Conservation (phyloP, 2,888 invertebrate genomes). For the Pediacus dermestoides region DNA sequence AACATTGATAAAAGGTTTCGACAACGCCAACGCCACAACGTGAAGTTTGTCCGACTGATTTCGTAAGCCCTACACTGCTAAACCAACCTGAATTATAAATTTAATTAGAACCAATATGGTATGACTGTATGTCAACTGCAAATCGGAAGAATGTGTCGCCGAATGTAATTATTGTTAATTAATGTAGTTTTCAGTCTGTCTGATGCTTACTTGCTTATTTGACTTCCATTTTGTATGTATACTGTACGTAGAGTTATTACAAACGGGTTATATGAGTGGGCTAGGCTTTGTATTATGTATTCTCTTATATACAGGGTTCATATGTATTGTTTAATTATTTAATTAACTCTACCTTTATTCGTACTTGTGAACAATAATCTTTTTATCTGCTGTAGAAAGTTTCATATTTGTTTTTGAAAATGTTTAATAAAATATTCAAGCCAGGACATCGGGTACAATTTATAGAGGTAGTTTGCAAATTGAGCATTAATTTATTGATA, state of each 20-base stretch:
- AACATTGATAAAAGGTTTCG: conserved; percentile 76
- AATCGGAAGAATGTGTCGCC: conserved; percentile 9
- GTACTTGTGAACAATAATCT: too few relatives aligned
- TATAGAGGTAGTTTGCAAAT: too few relatives aligned
- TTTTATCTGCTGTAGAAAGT: too few relatives aligned
- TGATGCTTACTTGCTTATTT: conserved; percentile 1
- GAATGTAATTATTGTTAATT: conserved; percentile 11
- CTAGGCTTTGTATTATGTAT: background rate
- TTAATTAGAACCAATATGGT: conserved; percentile 4
- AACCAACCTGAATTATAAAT: conserved; percentile 3
- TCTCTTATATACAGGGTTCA: too few relatives aligned
- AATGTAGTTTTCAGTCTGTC: conserved; percentile 1
- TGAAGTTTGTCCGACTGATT: conserved; percentile 32
- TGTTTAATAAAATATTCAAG: too few relatives aligned
- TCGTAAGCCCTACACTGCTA: conserved; percentile 8
- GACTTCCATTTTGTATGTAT: conserved; percentile 7
- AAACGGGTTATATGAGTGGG: conserved; percentile 1
- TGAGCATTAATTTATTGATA: too few relatives aligned
- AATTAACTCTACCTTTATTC: too few relatives aligned
- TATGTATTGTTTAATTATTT: too few relatives aligned
- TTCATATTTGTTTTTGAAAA: too few relatives aligned
- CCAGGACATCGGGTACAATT: too few relatives aligned
- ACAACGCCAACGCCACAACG: conserved; percentile 51
- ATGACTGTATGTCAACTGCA: conserved; percentile 2
- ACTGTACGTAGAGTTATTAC: background rate